Evolutionary conservation across 2,113 vertebrate species (phyloP), one percentile per base, ranked within the genome.

Genomic region (Chaetorhynchus papuensis): DNA sequence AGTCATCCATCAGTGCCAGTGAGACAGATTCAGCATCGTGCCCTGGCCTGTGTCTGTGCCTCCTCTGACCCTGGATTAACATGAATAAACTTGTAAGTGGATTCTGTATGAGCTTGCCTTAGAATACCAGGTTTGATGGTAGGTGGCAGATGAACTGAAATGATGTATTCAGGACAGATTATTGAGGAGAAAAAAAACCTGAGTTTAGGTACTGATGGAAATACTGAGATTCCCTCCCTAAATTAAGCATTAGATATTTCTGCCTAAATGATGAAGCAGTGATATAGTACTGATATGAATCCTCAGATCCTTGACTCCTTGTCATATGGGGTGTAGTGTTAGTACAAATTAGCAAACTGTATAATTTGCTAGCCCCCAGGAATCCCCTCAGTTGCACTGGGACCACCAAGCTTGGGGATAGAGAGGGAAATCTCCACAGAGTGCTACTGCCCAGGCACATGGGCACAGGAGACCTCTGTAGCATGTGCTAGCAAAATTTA

Each of bases 1-100:
- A 97, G 93, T 92, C 93, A 96, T 93, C 91, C 91, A 94, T 94
- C 96, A 97, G 94, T 91, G 89, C 83, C 91, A 90, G 72, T 15
- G 77, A 90, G 95, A 94, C 83, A 95, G 89, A 93, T 89, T 84
- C 94, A 89, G 89, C 47, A 84, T 57, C 83, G 35, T 89, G 60
- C 87, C 89, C 86, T 31, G 52, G 76, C 72, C 93, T 95, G 56
- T 95, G 86, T 87, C 94, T 96, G 72, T 74, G 60, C 80, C 0
- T 23, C 83, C 86, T 75, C 77, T 96, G 93, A 96, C 94, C 94
- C 60, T 53, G 71, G 68, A 95, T 81, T 93, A 96, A 90, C 87
- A 96, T 94, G 93, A 90, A 92, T 95, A 68, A 90, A 86, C 91
- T 86, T 92, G 83, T 93, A 91, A 94, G 89, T 71, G 89, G 31